Evolutionary conservation across 1,140 invertebrate genomes (phyloP).

Genomic region (Drosophila neocordata): DNA sequence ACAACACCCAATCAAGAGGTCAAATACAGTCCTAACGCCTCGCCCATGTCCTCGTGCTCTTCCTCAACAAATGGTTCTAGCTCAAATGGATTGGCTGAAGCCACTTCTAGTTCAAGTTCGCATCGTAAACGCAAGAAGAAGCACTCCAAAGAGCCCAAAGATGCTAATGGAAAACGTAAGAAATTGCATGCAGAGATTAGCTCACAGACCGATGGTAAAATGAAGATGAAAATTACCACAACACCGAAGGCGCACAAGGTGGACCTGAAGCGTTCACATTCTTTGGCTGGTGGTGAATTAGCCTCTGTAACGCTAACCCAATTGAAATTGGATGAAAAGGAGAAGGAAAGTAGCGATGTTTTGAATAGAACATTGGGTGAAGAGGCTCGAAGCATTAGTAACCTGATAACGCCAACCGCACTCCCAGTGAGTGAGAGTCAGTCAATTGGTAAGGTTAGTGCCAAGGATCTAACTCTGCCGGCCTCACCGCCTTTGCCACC

Average conservation of each 20-base stretch:
- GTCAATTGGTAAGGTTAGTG: conserved; percentile 1
- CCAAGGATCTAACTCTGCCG: conserved; percentile 54
- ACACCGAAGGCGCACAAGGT: conserved; percentile 63
- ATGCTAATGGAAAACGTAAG: conserved; percentile 72
- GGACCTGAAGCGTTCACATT: conserved; percentile 67
- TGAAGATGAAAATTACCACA: conserved; percentile 80
- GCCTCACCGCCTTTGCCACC: conserved; percentile 76
- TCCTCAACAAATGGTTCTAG: conserved; percentile 67
- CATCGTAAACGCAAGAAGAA: conserved; percentile 83
- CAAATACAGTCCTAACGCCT: conserved; percentile 74
- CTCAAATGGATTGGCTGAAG: conserved; percentile 40
- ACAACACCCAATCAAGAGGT: conserved; percentile 16
- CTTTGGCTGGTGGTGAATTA: conserved; percentile 57
- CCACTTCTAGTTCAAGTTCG: conserved; percentile 35
- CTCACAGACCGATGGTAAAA: conserved; percentile 77
- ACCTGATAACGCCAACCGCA: conserved; percentile 40
- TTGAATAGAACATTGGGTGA: conserved; percentile 66
- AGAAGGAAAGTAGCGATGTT: conserved; percentile 24
- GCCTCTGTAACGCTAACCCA: conserved; percentile 42
- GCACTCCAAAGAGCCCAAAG: conserved; percentile 78
- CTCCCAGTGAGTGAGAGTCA: conserved; percentile 20
- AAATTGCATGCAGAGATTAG: conserved; percentile 79
- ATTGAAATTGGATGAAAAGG: conserved; percentile 44
- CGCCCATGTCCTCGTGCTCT: conserved; percentile 73
- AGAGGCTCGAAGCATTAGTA: conserved; percentile 65